A percentile compares a stretch with the other conserved stretches of the same genome.
Evolutionary conservation across 2,797 vertebrate genomes (phyloP).

Genomic region (Cheirogaleus major): DNA sequence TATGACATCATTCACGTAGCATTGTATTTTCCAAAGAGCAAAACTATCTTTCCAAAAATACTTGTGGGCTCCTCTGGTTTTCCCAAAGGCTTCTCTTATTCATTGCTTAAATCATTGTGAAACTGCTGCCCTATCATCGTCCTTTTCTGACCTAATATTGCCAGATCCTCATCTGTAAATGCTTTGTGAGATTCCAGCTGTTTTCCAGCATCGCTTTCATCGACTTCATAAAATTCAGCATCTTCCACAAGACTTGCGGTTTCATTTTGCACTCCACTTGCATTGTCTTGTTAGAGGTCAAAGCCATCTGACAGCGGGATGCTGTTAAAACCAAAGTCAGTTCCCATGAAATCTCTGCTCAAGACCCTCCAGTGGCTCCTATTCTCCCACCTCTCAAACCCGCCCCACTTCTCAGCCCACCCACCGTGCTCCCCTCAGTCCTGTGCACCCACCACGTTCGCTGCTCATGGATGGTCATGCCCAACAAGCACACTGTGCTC

Average conservation of each 20-base stretch:
- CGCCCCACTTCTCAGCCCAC: background rate
- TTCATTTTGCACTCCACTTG: background rate
- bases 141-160: background rate
- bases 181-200: background rate
- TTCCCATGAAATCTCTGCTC: background rate
- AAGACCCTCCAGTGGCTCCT: background rate
- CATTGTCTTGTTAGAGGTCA: background rate
- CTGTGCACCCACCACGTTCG: background rate
- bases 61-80: background rate
- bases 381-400: background rate
- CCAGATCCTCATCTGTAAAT: background rate
- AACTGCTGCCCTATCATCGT: background rate
- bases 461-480: background rate
- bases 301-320: background rate
- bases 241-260: background rate
- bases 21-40: background rate
- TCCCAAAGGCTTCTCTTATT: background rate
- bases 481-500: too few species aligned
- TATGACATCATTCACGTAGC: background rate
- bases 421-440: background rate
- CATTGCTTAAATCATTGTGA: background rate
- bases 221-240: background rate
- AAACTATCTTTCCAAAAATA: background rate
- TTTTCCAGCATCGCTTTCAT: background rate
- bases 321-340: background rate